Base-by-base conservation (phyloP, 2,113 vertebrate genomes). In the Hiodon tergisus region DNA sequence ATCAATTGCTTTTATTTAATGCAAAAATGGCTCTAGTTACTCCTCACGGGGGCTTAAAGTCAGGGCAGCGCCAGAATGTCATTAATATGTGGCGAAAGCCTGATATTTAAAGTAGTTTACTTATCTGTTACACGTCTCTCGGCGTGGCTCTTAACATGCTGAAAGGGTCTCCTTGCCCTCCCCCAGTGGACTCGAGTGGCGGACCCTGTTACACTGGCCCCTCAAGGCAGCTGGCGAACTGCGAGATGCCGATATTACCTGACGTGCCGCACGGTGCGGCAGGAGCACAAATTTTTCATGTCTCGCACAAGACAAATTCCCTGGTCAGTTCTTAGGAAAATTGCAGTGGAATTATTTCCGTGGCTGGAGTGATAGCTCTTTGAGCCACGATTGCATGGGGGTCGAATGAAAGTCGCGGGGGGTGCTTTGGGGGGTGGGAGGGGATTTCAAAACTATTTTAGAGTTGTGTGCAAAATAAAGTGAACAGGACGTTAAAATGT, bases 311-410 rank as follows among this genome's bases (percentile, higher is more conserved):
- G 83, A 78, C 82, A 68, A 81, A 78, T 87, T 86, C 57, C 82
- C 84, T 67, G 75, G 81, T 78, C 79, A 73, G 83, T 70, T 76
- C 84, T 89, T 86, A 85, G 81, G 82, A 82, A 88, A 86, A 90
- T 81, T 78, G 84, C 84, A 83, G 82, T 77, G 80, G 85, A 87
- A 88, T 89, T 83, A 87, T 85, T 79, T 87, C 81, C 81, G 74
- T 77, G 77, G 78, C 79, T 76, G 81, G 84, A 85, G 85, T 80
- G 78, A 46, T 72, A 81, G 80, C 71, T 59, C 69, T 80, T 74
- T 78, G 81, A 81, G 79, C 87, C 79, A 79, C 80, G 81, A 83
- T 79, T 81, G 73, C 82, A 79, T 80, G 80, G 69, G 78, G 80
- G 71, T 81, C 80, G 80, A 82, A 78, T 72, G 74, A 80, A 71